A percentile compares a stretch with the other conserved stretches of the same genome.
phyloP scores from a whole-genome alignment of 37 sponge, comb jelly and placozoan species.

The Beroe forskalii region DNA sequence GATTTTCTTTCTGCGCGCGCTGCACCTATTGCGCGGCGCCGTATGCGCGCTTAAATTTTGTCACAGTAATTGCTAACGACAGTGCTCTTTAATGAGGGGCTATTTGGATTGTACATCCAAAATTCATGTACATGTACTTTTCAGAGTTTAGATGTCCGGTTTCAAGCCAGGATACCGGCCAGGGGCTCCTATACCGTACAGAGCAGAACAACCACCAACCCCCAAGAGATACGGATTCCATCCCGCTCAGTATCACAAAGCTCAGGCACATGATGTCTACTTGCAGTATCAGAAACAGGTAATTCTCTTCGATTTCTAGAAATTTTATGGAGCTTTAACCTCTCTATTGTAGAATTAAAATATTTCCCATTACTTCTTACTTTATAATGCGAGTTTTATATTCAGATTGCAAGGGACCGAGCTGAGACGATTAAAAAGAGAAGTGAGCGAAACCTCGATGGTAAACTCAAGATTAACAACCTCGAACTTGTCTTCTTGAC shows the following conservation, averaged over 20 bases:
- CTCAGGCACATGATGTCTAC: constrained; percentile 52
- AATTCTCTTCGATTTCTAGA: not conserved
- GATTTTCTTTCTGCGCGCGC: too few relatives aligned
- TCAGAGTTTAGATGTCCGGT: constrained; percentile 23
- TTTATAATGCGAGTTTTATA: too few relatives aligned
- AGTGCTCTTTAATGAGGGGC: not conserved
- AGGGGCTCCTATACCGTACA: constrained; percentile 31
- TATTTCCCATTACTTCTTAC: too few relatives aligned
- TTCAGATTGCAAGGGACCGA: constrained; percentile 24
- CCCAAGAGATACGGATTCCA: constrained; percentile 43
- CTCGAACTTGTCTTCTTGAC: constrained; percentile 51
- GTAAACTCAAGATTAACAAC: constrained; percentile 56
- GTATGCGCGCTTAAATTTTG: constrained; percentile 3
- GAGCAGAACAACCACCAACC: not conserved
- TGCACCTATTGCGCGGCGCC: not conserved
- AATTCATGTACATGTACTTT: too few relatives aligned
- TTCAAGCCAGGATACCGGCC: constrained; percentile 20
- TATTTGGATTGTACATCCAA: too few relatives aligned
- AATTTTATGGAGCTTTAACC: not conserved
- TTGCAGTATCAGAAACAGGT: constrained; percentile 41
- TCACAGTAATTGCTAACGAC: constrained; percentile 35
- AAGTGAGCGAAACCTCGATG: constrained; percentile 44
- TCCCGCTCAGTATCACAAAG: constrained; percentile 50
- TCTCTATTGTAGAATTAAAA: too few relatives aligned
- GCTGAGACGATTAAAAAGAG: constrained; percentile 40